Evolutionary conservation across 2,113 vertebrate genomes (phyloP).

Genomic region (Toxostoma redivivum): DNA sequence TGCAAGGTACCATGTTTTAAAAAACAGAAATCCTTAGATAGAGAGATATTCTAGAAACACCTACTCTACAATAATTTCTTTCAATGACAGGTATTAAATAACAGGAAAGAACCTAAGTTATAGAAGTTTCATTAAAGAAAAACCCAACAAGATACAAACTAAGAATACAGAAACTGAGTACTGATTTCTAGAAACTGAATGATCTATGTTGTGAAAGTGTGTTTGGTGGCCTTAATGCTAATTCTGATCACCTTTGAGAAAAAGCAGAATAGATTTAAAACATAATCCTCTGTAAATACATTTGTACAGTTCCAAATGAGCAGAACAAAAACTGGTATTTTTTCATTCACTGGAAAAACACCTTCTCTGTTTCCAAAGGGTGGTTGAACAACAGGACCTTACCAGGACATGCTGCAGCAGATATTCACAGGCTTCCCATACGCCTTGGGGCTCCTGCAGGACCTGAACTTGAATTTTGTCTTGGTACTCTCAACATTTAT

Average conservation of each 20-base stretch:
- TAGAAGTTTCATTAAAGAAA: background rate
- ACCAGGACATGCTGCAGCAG: background rate
- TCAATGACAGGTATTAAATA: background rate
- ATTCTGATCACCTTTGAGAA: background rate
- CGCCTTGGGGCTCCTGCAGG: background rate
- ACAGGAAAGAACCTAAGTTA: background rate
- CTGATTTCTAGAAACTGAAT: background rate
- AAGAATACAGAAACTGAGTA: background rate
- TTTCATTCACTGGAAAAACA: background rate
- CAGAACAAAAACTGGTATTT: background rate
- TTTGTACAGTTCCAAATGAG: background rate
- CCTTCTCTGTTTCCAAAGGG: background rate
- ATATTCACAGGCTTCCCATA: background rate
- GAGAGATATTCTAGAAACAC: background rate
- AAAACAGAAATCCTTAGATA: background rate
- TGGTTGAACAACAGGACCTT: background rate
- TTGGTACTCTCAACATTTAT: background rate
- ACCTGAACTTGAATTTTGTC: background rate
- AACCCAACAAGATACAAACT: background rate
- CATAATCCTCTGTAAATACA: background rate
- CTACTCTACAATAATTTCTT: background rate
- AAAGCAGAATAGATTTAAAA: background rate
- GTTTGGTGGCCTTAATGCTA: background rate
- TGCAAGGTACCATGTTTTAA: background rate
- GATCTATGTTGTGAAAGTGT: accelerated